Evolutionary conservation across 2,113 vertebrate genomes (phyloP).

Genomic region (Planiliza haematocheilus): DNA sequence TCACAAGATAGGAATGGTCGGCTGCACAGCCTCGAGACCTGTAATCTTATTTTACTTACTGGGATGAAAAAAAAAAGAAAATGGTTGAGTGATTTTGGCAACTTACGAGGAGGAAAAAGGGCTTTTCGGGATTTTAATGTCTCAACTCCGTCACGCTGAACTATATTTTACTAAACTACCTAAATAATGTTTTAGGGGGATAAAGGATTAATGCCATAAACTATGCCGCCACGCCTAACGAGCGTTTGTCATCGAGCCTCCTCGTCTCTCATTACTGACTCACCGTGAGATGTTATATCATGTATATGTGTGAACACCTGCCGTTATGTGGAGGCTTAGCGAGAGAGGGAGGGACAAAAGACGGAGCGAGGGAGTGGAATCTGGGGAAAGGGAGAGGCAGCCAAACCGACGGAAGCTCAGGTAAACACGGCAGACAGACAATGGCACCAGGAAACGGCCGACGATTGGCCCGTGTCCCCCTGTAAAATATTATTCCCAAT

Average conservation of each 20-base stretch:
- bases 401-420: not conserved
- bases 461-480: constrained; percentile 39
- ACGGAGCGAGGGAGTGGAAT: constrained; percentile 41
- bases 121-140: too few relatives aligned
- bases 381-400: constrained; percentile 40
- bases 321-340: constrained; percentile 15
- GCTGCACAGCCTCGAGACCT: not conserved
- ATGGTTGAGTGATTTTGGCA: too few relatives aligned
- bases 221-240: constrained; percentile 43
- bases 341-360: constrained; percentile 34
- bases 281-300: constrained; percentile 44
- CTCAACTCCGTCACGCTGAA: too few relatives aligned
- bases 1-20: not conserved
- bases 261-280: constrained; percentile 58
- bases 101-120: too few relatives aligned
- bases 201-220: not conserved
- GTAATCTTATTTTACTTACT: constrained; percentile 11
- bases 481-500: constrained; percentile 50
- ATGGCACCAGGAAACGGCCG: constrained; percentile 16
- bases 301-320: constrained; percentile 62
- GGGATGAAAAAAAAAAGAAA: not conserved
- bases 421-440: constrained; percentile 30
- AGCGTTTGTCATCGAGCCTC: constrained; percentile 32
- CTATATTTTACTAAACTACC: too few relatives aligned
- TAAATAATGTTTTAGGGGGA: too few relatives aligned